Evolutionary conservation across 2,888 invertebrate genomes (phyloP).

Genomic region (Phragmatobia fuliginosa): DNA sequence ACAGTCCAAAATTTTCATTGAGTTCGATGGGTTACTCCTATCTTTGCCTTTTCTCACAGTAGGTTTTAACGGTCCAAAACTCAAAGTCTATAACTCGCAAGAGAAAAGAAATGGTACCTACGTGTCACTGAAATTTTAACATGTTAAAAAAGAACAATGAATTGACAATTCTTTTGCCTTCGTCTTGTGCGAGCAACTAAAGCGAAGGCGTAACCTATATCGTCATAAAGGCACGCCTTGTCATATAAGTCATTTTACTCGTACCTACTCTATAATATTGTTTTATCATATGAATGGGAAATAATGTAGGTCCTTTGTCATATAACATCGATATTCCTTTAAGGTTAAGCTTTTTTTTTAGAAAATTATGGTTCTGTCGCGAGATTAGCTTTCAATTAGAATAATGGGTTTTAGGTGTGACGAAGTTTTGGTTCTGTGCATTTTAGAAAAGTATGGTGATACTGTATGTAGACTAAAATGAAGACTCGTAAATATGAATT

Average conservation of each 20-base stretch:
- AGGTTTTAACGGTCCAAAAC: too few relatives aligned
- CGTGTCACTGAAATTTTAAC: not conserved
- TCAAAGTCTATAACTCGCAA: not conserved
- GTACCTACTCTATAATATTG: constrained; percentile 14
- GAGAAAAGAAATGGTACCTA: not conserved
- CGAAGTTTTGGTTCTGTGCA: not conserved
- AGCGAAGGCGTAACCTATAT: not conserved
- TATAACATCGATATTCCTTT: constrained; percentile 19
- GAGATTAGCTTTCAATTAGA: not conserved
- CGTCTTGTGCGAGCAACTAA: not conserved
- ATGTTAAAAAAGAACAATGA: not conserved
- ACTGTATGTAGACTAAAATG: not conserved
- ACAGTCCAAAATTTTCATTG: too few relatives aligned
- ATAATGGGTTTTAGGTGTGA: not conserved
- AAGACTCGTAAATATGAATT: not conserved
- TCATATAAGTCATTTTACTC: constrained; percentile 18
- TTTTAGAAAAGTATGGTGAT: not conserved
- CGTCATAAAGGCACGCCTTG: not conserved
- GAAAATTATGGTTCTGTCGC: not conserved
- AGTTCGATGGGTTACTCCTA: too few relatives aligned
- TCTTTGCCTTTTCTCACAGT: too few relatives aligned
- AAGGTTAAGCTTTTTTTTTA: constrained; percentile 9
- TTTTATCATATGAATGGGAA: constrained; percentile 26
- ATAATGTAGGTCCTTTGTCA: constrained; percentile 23
- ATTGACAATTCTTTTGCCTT: not conserved